phyloP scores from a whole-genome alignment of 2,113 vertebrate genomes.

The Daubentonia madagascariensis region DNA sequence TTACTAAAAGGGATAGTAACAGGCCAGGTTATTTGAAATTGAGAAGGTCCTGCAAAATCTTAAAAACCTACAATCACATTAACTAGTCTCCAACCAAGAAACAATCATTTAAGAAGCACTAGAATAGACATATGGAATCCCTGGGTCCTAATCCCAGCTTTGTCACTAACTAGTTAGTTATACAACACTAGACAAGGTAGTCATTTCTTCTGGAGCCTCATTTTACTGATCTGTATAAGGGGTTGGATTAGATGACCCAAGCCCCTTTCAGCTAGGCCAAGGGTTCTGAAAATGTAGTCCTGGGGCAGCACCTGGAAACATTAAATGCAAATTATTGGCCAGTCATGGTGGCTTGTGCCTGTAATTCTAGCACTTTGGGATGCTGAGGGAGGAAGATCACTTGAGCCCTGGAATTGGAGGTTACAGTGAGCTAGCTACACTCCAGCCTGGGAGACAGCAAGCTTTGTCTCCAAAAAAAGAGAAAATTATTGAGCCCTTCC shows the following conservation, averaged over 20 bases:
- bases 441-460: no score
- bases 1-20: background rate
- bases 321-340: background rate
- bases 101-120: background rate
- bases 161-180: background rate
- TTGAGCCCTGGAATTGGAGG: no score
- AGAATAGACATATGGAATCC: rapidly evolving
- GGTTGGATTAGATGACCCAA: background rate
- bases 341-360: no score
- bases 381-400: no score
- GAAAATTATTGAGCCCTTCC: background rate
- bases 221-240: background rate
- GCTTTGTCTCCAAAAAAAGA: no score
- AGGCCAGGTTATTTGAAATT: background rate
- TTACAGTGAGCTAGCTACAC: no score
- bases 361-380: no score
- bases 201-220: background rate
- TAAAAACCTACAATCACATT: background rate
- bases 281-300: background rate
- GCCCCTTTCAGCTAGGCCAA: background rate
- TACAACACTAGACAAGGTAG: background rate
- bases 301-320: background rate
- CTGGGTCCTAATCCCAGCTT: background rate
- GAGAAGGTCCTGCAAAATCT: background rate
- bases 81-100: background rate